Evolutionary conservation across 53 echinoderm and acorn worm genomes (phyloP), one percentile per base, ranked within the genome.

Genomic region (Holothuria leucospilota): DNA sequence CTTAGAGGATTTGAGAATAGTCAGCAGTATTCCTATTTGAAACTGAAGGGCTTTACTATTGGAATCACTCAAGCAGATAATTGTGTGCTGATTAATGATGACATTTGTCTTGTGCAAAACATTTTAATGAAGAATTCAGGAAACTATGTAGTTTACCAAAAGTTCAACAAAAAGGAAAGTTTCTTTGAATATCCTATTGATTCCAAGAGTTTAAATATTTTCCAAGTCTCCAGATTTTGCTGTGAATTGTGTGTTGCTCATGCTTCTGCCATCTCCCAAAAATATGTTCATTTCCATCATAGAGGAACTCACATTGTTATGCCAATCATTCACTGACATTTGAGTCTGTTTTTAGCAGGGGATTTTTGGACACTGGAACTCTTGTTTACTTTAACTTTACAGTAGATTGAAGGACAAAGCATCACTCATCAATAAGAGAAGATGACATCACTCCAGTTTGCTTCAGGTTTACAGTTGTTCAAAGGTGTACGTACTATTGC

Each of bases 121-220:
- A 78, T 78, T 58, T 13, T 78, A 11, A 23, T 24, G 23, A 78
- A 58, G 58, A 56, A 58, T 56, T 78, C 59, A 27, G 7, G 23
- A 58, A 53, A 11, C 25, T 78, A 25, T 78, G 78, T 78, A 13
- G 59, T 27, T 15, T 78, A 78, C 51, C 42, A 42, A 42, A 42
- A 42, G 42, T 42, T 42, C n/a, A 51, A 11, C 56, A 78, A 29
- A 78, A 78, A 16, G 58, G 23, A 78, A 24, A n/a, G 24, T 29
- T 78, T 4, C 78, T 78, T 78, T 78, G 14, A 23, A 26, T 78
- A 78, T 51, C 78, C 78, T 78, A 51, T 78, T 56, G 59, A 52
- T 28, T 56, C 59, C 41, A 41, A 74, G 25, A 53, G 51, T 11
- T 27, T 78, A 6, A 56, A 78, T 3, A 78, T 78, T 78, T 78